These are phyloP conservation scores for Pseudopleuronectes americanus DNA, from an alignment of 2,797 vertebrate genomes.

Conservation along the genomic window DNA sequence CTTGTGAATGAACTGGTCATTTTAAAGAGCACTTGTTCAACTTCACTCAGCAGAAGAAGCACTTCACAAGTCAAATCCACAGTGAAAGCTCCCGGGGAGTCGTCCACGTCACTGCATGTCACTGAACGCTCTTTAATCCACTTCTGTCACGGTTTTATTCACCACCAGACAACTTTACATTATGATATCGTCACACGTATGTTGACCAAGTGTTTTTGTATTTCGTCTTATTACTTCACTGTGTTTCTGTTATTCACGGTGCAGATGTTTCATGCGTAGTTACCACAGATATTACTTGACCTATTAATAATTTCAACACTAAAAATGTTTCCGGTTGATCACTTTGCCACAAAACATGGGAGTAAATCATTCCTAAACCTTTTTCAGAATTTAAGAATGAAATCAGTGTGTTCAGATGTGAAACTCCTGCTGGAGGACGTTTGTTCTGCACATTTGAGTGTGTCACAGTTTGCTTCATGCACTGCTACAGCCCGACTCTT, in stretches of 20 bases:
- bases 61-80: constrained; percentile 51
- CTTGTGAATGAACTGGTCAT: constrained; percentile 25
- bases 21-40: constrained; percentile 64
- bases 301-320: constrained; percentile 34
- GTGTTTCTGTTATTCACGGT: constrained; percentile 43
- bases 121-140: constrained; percentile 20
- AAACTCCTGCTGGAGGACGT: constrained; percentile 10
- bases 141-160: constrained; percentile 23
- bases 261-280: constrained; percentile 42
- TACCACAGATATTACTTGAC: constrained; percentile 44
- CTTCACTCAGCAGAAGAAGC: constrained; percentile 49
- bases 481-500: constrained; percentile 53
- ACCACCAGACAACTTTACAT: constrained; percentile 21
- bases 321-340: constrained; percentile 27
- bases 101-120: background rate
- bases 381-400: constrained; percentile 13
- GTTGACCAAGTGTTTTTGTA: constrained; percentile 41
- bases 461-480: constrained; percentile 46
- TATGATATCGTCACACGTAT: constrained; percentile 23
- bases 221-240: constrained; percentile 44
- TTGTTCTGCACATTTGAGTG: constrained; percentile 38
- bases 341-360: constrained; percentile 24
- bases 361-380: constrained; percentile 17
- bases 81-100: constrained; percentile 39
- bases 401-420: constrained; percentile 15